Evolutionary conservation across 1,140 invertebrate species (phyloP), one percentile per base, ranked within the genome.

Genomic region (Drosophila takahashii): DNA sequence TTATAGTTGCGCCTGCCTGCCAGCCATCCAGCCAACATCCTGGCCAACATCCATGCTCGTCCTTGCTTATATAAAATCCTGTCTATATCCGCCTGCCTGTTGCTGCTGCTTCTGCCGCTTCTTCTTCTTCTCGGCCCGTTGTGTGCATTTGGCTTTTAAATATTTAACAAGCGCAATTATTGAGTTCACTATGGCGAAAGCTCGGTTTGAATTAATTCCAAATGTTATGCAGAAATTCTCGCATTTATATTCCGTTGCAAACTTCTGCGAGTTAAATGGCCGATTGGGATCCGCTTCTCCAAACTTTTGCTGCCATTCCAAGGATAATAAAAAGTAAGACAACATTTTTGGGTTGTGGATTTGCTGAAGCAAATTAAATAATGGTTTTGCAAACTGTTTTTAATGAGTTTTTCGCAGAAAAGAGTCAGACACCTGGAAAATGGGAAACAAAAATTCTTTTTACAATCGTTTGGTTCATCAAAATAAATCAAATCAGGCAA

Each of bases 101-200:
- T 60, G 70, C 65, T 73, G 36, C 65, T 72, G 32, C 22, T 72
- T 26, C 22, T 3, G 22, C 22, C 3, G 10, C 52, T 22, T 13
- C 36, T 39, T 29, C 22, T 26, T 57, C 22, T 26, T 64, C 37
- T 13, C 27, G 39, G 10, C 7, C 16, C 48, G 32, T 36, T 62
- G 69, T 53, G 52, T 78, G 83, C 74, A 86, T 65, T 86, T 75
- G 47, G 65, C 75, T 67, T 66, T 76, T 79, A 65, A 77, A 86
- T 86, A 87, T 87, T 86, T 89, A 87, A 87, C 59, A 61, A 77
- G 71, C 66, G 32, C 83, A 76, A 86, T 87, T 87, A 87, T 86
- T 73, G 59, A 50, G 79, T 66, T 87, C 70, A 72, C 62, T 76
- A 69, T 60, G 59, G 66, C 70, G 26, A 18, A 26, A 66, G 71